Conservation (phyloP, 1,140 invertebrate species). For the Nylanderia fulva region DNA sequence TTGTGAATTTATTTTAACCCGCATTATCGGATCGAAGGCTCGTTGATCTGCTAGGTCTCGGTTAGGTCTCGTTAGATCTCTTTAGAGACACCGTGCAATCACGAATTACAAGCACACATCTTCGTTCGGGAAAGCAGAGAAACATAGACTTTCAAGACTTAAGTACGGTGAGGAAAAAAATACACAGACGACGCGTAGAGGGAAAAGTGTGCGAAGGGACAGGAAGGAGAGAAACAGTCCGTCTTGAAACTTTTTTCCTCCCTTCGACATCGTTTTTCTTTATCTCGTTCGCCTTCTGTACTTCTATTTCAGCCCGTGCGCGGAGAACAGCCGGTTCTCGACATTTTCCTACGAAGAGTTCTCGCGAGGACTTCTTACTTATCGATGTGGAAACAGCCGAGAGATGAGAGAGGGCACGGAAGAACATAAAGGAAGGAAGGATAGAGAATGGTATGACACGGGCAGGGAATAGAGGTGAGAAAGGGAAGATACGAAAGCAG, state of each 20-base stretch:
- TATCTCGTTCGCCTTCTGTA: conserved; percentile 51
- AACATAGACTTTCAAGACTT: conserved; percentile 29
- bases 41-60: not conserved
- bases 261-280: conserved; percentile 56
- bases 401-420: conserved; percentile 12
- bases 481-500: conserved; percentile 32
- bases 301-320: conserved; percentile 53
- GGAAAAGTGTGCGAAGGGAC: not conserved
- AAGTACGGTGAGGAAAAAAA: not conserved
- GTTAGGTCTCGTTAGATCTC: too few relatives aligned
- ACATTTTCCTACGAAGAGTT: conserved; percentile 64
- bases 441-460: conserved; percentile 5
- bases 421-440: conserved; percentile 50
- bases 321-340: conserved; percentile 60
- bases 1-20: conserved; percentile 41
- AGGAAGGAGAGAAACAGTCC: not conserved
- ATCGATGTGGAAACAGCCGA: conserved; percentile 60
- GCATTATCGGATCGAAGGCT: not conserved
- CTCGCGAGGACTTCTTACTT: conserved; percentile 62
- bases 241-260: conserved; percentile 55
- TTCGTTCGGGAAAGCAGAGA: not conserved
- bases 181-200: not conserved
- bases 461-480: not conserved
- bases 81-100: conserved; percentile 12
- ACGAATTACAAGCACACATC: not conserved